Evolutionary conservation across 2,113 vertebrate genomes (phyloP).

Genomic region (Hippopotamus amphibius): DNA sequence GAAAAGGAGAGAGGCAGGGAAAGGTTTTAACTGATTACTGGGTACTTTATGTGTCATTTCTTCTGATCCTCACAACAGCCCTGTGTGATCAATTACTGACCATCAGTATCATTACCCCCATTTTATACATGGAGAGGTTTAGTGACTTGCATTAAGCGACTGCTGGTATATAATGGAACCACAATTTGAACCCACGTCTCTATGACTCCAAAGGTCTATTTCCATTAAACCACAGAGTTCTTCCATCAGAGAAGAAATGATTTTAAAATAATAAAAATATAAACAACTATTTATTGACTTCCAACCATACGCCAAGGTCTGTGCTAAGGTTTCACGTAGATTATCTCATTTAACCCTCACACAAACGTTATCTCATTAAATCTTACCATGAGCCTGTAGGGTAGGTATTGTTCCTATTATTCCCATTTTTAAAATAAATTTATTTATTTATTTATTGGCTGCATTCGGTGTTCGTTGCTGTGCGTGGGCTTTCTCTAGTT

Average conservation of each 20-base stretch:
- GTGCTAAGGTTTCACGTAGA: not conserved
- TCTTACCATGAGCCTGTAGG: not conserved
- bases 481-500: no score
- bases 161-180: not conserved
- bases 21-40: not conserved
- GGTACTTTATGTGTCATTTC: not conserved
- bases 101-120: not conserved
- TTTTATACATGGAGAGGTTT: not conserved
- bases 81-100: not conserved
- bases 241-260: conserved; percentile 1
- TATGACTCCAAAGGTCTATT: not conserved
- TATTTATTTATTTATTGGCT: no score
- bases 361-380: not conserved
- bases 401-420: not conserved
- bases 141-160: not conserved
- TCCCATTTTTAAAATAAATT: not conserved
- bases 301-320: not conserved
- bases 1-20: not conserved
- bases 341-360: not conserved
- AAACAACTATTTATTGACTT: not conserved
- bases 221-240: conserved; percentile 8
- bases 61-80: not conserved
- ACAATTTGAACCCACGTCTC: not conserved
- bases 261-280: conserved; percentile 21
- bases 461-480: no score